Percentiles rank a stretch among this genome's conserved stretches.
phyloP scores from a whole-genome alignment of 1,140 invertebrate genomes.

The Monochamus saltuarius region DNA sequence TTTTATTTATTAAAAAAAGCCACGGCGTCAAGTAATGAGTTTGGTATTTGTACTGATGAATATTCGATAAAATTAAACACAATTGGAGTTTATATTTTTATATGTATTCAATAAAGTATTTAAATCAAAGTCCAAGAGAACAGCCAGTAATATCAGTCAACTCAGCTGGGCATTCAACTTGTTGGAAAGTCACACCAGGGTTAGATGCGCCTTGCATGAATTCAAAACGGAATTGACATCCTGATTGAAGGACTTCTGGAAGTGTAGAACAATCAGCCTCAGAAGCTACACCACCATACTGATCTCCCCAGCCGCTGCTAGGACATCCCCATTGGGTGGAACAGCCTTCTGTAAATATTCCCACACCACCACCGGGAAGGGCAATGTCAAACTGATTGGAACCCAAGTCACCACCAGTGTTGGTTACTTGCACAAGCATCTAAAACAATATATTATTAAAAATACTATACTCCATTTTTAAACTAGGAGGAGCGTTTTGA shows the following conservation, averaged over 20 bases:
- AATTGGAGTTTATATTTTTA: too few species aligned
- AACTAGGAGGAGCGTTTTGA: too few species aligned
- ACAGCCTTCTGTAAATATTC: background rate
- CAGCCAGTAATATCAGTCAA: slow-evolving; percentile 17
- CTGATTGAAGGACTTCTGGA: slow-evolving; percentile 17
- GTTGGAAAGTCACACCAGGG: slow-evolving; percentile 18
- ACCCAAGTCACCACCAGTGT: slow-evolving; percentile 25
- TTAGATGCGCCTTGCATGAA: slow-evolving; percentile 21
- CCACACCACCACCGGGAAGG: slow-evolving; percentile 26
- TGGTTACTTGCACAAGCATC: slow-evolving; percentile 23
- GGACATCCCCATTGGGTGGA: background rate
- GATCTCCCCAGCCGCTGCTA: too few species aligned
- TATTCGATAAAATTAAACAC: too few species aligned
- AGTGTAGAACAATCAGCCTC: slow-evolving; percentile 13
- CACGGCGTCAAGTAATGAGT: too few species aligned
- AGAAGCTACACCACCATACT: slow-evolving; percentile 15
- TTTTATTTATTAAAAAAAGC: too few species aligned
- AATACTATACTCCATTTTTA: too few species aligned
- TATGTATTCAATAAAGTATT: too few species aligned
- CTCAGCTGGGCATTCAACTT: slow-evolving; percentile 19
- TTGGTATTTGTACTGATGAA: too few species aligned
- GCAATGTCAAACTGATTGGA: slow-evolving; percentile 30
- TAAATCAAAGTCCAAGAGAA: background rate
- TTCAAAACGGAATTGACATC: slow-evolving; percentile 17
- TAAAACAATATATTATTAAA: too few species aligned